Conservation (phyloP, 2,113 vertebrate genomes). For the Mesembrinibis cayennensis region DNA sequence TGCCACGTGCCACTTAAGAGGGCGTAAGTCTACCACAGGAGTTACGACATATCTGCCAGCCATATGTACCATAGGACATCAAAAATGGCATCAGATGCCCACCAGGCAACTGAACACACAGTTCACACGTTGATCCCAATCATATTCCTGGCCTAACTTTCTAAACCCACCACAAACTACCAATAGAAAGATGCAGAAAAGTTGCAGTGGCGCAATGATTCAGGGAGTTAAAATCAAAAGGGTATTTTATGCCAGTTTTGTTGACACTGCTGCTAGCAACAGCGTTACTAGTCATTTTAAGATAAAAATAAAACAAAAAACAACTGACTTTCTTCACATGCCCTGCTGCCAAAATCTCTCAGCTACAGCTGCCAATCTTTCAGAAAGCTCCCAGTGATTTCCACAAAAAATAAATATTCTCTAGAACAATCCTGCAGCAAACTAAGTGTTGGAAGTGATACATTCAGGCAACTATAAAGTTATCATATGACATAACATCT, state of each 20-base stretch:
- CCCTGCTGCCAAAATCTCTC: background rate
- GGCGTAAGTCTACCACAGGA: background rate
- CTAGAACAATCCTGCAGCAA: background rate
- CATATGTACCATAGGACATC: accelerated
- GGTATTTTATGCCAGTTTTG: background rate
- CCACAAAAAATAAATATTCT: background rate
- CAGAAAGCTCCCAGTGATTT: background rate
- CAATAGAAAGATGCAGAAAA: background rate
- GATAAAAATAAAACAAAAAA: background rate
- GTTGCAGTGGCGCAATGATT: background rate
- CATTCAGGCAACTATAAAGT: background rate
- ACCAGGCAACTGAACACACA: background rate
- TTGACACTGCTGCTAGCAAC: background rate
- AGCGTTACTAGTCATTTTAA: background rate
- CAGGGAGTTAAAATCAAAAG: background rate
- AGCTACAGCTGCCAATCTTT: background rate
- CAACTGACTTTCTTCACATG: background rate
- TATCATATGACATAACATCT: background rate
- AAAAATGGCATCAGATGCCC: background rate
- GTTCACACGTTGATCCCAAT: background rate
- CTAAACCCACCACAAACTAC: background rate
- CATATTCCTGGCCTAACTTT: background rate
- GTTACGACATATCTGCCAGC: background rate
- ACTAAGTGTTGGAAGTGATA: background rate
- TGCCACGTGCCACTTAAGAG: background rate